Evolutionary conservation across 2,113 vertebrate species (phyloP), one percentile per base, ranked within the genome.

Genomic region (Carassius gibelio): DNA sequence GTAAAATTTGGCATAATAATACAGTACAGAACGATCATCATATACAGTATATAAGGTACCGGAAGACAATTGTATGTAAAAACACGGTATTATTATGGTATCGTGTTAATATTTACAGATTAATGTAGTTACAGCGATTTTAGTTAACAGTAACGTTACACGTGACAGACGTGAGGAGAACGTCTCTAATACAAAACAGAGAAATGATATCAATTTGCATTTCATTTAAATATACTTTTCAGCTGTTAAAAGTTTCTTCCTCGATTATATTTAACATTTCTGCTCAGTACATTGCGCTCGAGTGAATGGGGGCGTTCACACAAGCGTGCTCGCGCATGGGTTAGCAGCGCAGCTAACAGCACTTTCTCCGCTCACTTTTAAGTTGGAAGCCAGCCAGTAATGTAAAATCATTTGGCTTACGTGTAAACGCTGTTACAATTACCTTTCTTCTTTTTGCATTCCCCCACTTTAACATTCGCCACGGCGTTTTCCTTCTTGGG

Each of bases 401-500:
- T 52, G 1, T 36, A 11, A 34, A 64, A 50, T 17, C 21, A n/a
- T n/a, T 17, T 50, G 21, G 26, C 10, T 71, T 8, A 11, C 42
- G 62, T 50, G 0, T 8, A 68, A 50, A 80, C 21, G 8, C 17
- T 8, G 3, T 21, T 19, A 52, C 30, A 48, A 83, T 88, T 91
- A 94, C 94, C 93, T 68, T 92, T 94, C 50, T 91, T 94, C 30
- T 90, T 94, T 88, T 93, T 93, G 52, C 71, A 80, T 11, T 83
- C 89, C 0, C 4, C 87, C 57, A 81, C 87, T 77, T 93, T 94
- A 8, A 93, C 91, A 34, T 94, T 95, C 0, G 91, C 91, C 82
- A 94, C 96, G 0, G 94, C 71, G 0, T 95, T 95, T 71, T 95
- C 94, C 88, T 94, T 95, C 92, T 94, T 95, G 4, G 85, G 84